Evolutionary conservation across 2,113 vertebrate species (phyloP), one percentile per base, ranked within the genome.

Genomic region (Dasyprocta punctata): DNA sequence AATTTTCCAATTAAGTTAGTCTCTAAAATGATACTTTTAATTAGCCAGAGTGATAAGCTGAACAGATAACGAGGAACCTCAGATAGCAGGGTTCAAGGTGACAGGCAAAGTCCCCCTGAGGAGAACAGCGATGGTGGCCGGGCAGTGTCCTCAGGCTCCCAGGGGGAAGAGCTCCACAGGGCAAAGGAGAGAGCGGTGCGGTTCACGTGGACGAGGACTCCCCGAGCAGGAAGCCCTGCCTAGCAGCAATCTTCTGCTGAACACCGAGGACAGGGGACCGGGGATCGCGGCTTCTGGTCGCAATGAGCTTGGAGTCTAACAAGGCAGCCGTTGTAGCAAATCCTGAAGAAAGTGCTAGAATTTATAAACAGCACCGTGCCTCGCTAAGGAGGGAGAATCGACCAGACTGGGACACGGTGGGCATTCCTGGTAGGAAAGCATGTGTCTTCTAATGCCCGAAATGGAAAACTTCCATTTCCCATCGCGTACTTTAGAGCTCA

Each of bases 1-100:
- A 89, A 26, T 73, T 98, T 86, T 98, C 92, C 93, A 92, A 98
- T 98, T 98, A 98, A 98, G 97, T 96, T 96, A 97, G 6, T 60
- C 94, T 94, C 94, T 96, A 95, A 78, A 97, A 97, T 95, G 89
- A 83, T 97, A 41, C 92, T 88, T 95, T 95, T 95, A 96, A 96
- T 95, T 80, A 98, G 69, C 49, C 38, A 61, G 26, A 28, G 91
- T 54, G 65, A 93, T 89, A 97, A 95, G 69, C 71, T 33, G 30
- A 77, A 19, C 41, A 88, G 90, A 94, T 93, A 96, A 69, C 0
- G 9, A 3, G 38, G 49, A 61, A 63, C 95, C 90, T 56, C 19
- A 0, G 60, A 61, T 67, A 33, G 33, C 86, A 63, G 86, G 86
- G 95, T 97, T 89, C 92, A 96, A 92, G 67, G 82, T 84, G 41